Evolutionary conservation across 2,888 invertebrate genomes (phyloP).

Genomic region (Trachelus stipa): DNA sequence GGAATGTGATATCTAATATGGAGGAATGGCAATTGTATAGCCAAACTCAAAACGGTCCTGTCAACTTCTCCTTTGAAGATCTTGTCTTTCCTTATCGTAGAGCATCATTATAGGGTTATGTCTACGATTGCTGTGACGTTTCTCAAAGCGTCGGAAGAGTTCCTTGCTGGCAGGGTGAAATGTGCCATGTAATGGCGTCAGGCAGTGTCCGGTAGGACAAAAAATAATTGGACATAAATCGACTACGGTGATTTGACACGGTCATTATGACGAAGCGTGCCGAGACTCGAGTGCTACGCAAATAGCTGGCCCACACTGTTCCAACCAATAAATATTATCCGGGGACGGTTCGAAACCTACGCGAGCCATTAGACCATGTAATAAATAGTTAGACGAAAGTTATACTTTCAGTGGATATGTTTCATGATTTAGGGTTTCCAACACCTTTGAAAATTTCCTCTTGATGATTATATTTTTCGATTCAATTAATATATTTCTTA

Average conservation of each 20-base stretch:
- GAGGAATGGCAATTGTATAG: neutral
- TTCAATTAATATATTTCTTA: neutral
- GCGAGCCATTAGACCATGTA: conserved; percentile 9
- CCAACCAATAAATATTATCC: conserved; percentile 41
- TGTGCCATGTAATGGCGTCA: conserved; percentile 7
- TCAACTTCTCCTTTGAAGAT: neutral
- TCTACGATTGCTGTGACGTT: neutral
- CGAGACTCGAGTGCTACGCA: conserved; percentile 47
- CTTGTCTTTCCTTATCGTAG: neutral
- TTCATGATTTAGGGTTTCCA: no score
- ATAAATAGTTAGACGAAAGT: neutral
- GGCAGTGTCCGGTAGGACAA: conserved; percentile 27
- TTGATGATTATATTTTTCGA: neutral
- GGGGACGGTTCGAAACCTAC: conserved; percentile 33
- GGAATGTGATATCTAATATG: neutral
- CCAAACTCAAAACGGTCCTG: neutral
- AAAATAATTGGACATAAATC: conserved; percentile 55
- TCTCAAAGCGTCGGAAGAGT: conserved; percentile 4
- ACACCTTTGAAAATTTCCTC: no score
- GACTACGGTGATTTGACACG: conserved; percentile 27
- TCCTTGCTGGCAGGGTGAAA: conserved; percentile 3
- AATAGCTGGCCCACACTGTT: conserved; percentile 38
- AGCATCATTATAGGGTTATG: neutral
- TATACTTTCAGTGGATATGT: no score
- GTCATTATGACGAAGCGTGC: conserved; percentile 45